Evolutionary conservation across 2,113 vertebrate species (phyloP), one percentile per base, ranked within the genome.

Genomic region (Malurus elegans): DNA sequence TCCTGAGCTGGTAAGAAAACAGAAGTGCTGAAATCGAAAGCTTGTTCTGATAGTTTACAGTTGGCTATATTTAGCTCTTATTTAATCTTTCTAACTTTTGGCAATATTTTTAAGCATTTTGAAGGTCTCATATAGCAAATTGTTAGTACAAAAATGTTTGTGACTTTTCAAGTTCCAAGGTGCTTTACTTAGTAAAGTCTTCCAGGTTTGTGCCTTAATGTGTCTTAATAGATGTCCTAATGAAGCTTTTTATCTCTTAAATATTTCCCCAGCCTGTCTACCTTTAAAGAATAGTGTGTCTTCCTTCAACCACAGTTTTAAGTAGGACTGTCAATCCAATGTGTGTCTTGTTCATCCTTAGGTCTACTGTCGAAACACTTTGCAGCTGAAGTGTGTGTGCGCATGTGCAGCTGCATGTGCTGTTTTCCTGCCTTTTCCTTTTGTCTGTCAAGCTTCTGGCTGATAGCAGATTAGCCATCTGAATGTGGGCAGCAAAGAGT

Each of bases 391-490:
- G 42, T 6, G 40, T 32, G 57, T 14, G 18, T 58, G 78, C 17
- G 29, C 65, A 10, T 44, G 66, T 12, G 16, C 75, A 73, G 53
- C 93, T 47, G 4, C 26, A 17, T 86, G 58, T 74, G 82, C 92
- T 90, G 86, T 90, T 93, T 92, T 90, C 71, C 92, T 96, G 90
- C 75, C 86, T 94, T 65, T 69, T 86, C 82, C 90, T 96, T 97
- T 97, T 95, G 95, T 96, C 90, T 97, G 94, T 97, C 91, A 93
- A 44, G 94, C 92, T 94, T 51, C 91, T 96, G 95, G 82, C 79
- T 96, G 96, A 93, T 95, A 76, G 95, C 91, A 97, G 96, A 96
- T 97, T 95, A 96, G 82, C 92, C 82, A 88, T 96, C 90, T 92
- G 94, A 96, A 95, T 83, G 92, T 92, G 92, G 92, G 94, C 92